Base-by-base conservation (phyloP, 2,888 invertebrate genomes). In the Caenorhabditis sp. region DNA sequence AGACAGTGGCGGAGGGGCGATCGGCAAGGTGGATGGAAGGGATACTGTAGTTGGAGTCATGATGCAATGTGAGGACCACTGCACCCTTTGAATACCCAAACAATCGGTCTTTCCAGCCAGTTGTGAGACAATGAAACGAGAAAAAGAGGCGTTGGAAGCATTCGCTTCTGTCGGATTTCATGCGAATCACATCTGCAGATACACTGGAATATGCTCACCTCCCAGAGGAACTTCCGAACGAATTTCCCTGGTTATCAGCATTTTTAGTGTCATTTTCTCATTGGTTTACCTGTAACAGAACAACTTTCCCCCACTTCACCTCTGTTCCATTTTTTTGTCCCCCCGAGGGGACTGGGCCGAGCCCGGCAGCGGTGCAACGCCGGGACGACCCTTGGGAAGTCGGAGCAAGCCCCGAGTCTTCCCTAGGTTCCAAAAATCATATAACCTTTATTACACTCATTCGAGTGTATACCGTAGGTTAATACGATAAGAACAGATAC, bases 401-500 rank as follows among this genome's bases (percentile, higher is more conserved):
- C 70, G 70, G 61, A 60, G 60, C 69, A 69, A 69, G 69, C 69
- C 69, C 60, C 69, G 69, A 58, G 58, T 47, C 64, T 32, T 50
- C 64, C 50, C 64, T 64, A 28, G 47, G 20, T 62, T 62, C 62
- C 71, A 72, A 72, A 72, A 72, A 72, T 62, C 55, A 64, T 72
- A 71, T 79, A 79, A 79, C 71, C 67, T 78, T 77, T 55, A 77
- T 77, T 77, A 77, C 77, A 79, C 70, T 79, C 79, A 71, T 71
- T 79, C 65, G 79, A 79, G 64, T 71, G 71, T 71, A 79, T 80
- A 80, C 80, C 72, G 80, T 80, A 80, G 80, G 80, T 80, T 80
- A 80, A 80, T 80, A 80, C 80, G 80, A 80, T 80, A 80, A 80
- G 80, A 80, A 72, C 80, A 80, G 80, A 80, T 80, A 80, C 72